Conservation (phyloP, 35 echinoderm and acorn worm genomes). For the Amphiura filiformis region DNA sequence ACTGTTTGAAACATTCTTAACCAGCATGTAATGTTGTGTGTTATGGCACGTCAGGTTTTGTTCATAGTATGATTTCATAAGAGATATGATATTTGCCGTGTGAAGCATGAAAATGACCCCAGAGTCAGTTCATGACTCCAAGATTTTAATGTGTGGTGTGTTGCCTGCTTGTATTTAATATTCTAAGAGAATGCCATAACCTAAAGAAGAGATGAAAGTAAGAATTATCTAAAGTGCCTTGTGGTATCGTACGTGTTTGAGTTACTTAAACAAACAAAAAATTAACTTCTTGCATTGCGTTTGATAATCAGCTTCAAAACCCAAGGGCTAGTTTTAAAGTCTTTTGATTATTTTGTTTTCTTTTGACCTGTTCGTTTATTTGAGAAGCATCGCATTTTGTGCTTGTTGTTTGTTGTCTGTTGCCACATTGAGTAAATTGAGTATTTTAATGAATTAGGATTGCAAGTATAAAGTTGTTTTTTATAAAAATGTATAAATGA, state of each 20-base stretch:
- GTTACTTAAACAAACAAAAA: too few species aligned
- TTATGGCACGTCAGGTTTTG: neutral
- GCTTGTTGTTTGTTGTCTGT: neutral
- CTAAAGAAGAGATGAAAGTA: neutral
- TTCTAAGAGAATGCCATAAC: neutral
- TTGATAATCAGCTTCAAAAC: neutral
- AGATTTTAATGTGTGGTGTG: too few species aligned
- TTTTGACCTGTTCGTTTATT: neutral
- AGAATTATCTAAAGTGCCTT: neutral
- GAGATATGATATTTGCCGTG: neutral
- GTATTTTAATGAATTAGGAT: neutral
- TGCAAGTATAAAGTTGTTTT: neutral
- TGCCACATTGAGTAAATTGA: neutral
- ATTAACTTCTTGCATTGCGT: neutral
- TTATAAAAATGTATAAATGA: neutral
- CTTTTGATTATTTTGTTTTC: neutral
- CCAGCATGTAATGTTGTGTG: neutral
- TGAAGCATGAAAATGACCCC: too few species aligned
- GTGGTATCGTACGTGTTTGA: neutral
- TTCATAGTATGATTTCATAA: neutral
- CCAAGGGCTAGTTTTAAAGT: neutral
- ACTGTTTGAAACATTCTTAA: neutral
- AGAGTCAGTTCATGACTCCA: too few species aligned
- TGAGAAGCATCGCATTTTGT: neutral
- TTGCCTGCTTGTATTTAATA: neutral